Base-by-base conservation (phyloP, 2,797 vertebrate genomes). In the Sciaenops ocellatus region DNA sequence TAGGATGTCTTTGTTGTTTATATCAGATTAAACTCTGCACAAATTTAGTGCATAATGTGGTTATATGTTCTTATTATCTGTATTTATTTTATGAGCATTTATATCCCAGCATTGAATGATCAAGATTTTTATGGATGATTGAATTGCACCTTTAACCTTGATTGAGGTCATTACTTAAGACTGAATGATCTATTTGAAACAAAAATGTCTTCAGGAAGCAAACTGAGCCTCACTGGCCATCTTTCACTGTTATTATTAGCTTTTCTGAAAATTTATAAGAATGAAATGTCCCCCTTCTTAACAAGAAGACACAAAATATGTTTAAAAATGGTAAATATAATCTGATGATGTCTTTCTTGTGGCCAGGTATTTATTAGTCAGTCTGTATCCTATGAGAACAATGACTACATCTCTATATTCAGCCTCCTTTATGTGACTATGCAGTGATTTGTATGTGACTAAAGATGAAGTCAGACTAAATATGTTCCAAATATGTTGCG, bases 61-160 rank as follows among this genome's bases (percentile, higher is more conserved):
- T 30, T 52, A 28, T 46, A 51, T 44, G 34, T 60, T 22, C n/a
- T 22, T 38, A 28, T 59, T 41, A 42, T 54, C 9, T 59, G 1
- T 2, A 24, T 3, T 16, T 44, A 7, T n/a, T 74, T 38, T 18
- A 38, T 16, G 15, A 17, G 5, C 12, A 3, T 50, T 57, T n/a
- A 30, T 60, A 55, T 62, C 28, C 3, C 50, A 60, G 16, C 2
- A 15, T 13, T 2, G 16, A 9, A 4, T 46, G 13, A 52, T 34
- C 22, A 18, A 6, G 6, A 20, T 38, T 63, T 72, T 73, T 38
- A 60, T 44, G 15, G 60, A 11, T n/a, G n/a, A 51, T 34, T 42
- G 6, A 3, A 64, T 2, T 18, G 8, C 60, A 51, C 34, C 62
- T 71, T 71, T 57, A 73, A 65, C 41, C n/a, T 63, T 54, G 24